Evolutionary conservation across 2,797 vertebrate species (phyloP).

Genomic region (Muscicapa comitata): DNA sequence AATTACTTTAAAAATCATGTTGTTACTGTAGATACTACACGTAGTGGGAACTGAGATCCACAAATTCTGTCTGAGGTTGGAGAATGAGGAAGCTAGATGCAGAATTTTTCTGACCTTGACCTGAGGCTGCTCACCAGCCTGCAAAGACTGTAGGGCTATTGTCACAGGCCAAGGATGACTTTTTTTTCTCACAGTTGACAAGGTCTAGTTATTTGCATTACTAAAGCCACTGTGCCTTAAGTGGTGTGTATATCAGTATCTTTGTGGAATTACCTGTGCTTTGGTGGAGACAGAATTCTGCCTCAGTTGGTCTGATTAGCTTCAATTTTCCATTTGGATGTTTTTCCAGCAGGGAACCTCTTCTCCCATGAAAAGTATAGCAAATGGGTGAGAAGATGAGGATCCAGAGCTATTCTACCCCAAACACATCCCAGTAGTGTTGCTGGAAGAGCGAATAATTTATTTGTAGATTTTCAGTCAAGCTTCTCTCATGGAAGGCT

Average conservation of each 20-base stretch:
- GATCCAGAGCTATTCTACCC: background rate
- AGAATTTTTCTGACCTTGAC: background rate
- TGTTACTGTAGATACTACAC: background rate
- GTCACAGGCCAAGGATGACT: background rate
- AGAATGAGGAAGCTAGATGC: background rate
- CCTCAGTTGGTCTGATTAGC: background rate
- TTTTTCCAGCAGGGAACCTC: background rate
- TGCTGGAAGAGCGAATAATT: background rate
- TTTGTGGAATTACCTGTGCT: background rate
- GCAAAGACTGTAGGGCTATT: background rate
- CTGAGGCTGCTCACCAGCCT: background rate
- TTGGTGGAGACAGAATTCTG: background rate
- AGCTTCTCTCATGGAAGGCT: background rate
- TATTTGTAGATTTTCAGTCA: conserved; percentile 16
- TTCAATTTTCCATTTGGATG: background rate
- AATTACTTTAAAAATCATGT: background rate
- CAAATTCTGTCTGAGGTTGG: background rate
- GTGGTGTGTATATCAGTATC: background rate
- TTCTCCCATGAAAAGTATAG: background rate
- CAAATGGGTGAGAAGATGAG: background rate
- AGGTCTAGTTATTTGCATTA: background rate
- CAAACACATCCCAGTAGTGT: background rate
- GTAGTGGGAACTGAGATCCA: background rate
- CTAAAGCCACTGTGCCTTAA: background rate
- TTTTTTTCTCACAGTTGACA: background rate